Conservation (phyloP, 2,113 vertebrate genomes). For the Cathartes aura region DNA sequence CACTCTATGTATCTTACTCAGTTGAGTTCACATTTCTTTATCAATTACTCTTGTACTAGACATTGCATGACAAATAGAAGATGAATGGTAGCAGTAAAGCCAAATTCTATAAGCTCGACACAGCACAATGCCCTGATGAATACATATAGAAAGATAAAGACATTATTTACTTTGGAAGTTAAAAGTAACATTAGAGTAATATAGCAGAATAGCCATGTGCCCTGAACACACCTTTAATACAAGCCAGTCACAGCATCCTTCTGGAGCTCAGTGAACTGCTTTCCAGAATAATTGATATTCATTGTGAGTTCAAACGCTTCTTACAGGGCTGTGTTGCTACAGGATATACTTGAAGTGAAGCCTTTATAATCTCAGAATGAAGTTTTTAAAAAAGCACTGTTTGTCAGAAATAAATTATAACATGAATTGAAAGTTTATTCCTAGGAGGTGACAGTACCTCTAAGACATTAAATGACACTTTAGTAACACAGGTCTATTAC, state of each 20-base stretch:
- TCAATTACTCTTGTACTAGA: constrained; percentile 36
- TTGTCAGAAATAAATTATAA: neutral
- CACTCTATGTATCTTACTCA: constrained; percentile 42
- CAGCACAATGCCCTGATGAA: neutral
- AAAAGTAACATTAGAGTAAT: neutral
- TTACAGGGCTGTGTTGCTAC: neutral
- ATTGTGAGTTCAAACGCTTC: neutral
- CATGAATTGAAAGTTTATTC: neutral
- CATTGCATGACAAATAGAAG: neutral
- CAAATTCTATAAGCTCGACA: constrained; percentile 15
- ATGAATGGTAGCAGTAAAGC: constrained; percentile 27
- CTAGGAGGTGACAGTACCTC: neutral
- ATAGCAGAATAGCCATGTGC: neutral
- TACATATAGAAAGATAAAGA: neutral
- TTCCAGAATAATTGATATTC: neutral
- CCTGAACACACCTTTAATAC: neutral
- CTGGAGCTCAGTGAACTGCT: neutral
- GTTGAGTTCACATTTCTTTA: constrained; percentile 29
- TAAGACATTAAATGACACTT: neutral
- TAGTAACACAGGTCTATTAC: neutral
- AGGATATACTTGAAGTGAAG: neutral
- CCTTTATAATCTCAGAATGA: neutral
- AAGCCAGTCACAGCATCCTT: neutral
- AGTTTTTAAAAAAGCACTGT: neutral
- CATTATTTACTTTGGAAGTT: constrained; percentile 16